These are phyloP conservation scores for Todus mexicanus DNA, from an alignment of 2,797 vertebrate genomes.

Conservation along the genomic window DNA sequence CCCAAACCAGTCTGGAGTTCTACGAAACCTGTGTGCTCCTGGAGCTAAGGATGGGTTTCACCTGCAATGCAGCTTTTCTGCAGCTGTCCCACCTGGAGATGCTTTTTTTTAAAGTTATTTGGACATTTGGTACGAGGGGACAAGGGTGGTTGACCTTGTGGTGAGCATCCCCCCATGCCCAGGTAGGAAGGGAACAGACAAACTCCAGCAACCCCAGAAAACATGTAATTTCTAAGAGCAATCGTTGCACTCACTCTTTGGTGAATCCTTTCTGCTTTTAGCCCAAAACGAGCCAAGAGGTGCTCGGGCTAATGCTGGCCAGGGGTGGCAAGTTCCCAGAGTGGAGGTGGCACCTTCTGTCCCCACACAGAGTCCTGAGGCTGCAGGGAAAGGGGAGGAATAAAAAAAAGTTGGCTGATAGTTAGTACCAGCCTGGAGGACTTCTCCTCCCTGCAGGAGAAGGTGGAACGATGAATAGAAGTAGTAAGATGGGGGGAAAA, in stretches of 20 bases:
- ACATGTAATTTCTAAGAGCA: rapidly evolving
- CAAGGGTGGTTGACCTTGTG: rapidly evolving
- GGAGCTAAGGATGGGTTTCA: background rate
- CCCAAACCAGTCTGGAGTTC: background rate
- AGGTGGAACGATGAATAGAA: background rate
- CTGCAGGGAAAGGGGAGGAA: background rate
- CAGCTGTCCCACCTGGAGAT: background rate
- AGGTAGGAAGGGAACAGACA: background rate
- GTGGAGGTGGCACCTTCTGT: background rate
- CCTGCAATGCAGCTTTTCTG: background rate
- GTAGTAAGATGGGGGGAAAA: background rate
- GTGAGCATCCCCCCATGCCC: background rate
- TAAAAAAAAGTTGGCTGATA: background rate
- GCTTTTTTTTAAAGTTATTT: too few relatives aligned
- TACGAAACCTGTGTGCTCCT: background rate
- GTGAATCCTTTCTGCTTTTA: background rate
- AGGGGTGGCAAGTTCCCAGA: background rate
- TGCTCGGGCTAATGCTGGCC: rapidly evolving
- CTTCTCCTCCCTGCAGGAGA: background rate
- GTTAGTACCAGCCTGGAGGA: background rate
- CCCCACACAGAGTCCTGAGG: background rate
- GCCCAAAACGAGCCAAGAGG: background rate
- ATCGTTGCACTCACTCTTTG: rapidly evolving
- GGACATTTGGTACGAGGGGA: background rate
- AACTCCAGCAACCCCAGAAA: background rate